Conservation (phyloP, 2,888 invertebrate genomes). For the Choristoneura rosaceana region DNA sequence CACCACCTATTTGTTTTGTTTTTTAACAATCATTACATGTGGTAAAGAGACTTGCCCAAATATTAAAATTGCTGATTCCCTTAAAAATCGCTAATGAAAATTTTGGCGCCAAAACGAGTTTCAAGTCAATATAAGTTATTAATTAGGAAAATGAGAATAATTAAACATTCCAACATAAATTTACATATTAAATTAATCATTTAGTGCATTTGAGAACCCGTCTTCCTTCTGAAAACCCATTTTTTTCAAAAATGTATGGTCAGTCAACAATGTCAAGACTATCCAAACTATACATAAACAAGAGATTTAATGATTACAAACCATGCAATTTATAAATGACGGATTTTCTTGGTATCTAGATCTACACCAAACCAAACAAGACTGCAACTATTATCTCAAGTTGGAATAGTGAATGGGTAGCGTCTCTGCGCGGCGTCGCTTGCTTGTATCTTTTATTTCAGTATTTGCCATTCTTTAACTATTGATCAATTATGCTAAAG, state of each 20-base stretch:
- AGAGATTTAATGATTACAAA: background rate
- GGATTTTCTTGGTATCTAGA: background rate
- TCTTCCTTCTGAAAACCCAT: background rate
- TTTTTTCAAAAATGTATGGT: background rate
- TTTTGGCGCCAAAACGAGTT: constrained; percentile 21
- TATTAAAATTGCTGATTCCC: background rate
- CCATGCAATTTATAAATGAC: background rate
- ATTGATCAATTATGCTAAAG: background rate
- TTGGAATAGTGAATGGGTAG: background rate
- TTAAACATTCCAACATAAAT: background rate
- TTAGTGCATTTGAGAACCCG: background rate
- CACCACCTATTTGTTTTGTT: background rate
- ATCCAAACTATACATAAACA: background rate
- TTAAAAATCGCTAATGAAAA: background rate
- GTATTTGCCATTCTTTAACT: background rate
- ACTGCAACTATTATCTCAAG: background rate
- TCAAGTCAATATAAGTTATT: background rate
- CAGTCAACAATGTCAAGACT: background rate
- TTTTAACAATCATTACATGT: background rate
- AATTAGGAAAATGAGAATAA: background rate
- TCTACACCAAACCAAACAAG: background rate
- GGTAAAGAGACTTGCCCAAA: background rate
- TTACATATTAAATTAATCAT: background rate
- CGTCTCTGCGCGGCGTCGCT: constrained; percentile 2
- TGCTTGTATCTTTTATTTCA: background rate